These are phyloP conservation scores for Philopedon plagiatum DNA, from an alignment of 2,888 invertebrate genomes.

Conservation along the genomic window DNA sequence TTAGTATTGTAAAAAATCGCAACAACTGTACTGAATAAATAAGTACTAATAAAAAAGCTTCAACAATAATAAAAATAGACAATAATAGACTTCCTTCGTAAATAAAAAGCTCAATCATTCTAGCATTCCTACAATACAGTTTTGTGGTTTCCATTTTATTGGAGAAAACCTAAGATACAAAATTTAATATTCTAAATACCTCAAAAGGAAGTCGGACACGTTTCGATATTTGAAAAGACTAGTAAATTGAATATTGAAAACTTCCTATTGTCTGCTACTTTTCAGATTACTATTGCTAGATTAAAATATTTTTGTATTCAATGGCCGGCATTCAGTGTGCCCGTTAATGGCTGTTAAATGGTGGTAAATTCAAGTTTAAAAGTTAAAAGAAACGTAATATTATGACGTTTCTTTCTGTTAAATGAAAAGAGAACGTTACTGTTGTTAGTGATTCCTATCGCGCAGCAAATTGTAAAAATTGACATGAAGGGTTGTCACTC, in stretches of 20 bases:
- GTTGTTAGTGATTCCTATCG: too few relatives aligned
- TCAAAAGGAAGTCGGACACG: constrained; percentile 15
- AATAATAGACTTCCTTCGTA: background rate
- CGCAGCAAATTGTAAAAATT: too few relatives aligned
- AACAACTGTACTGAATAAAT: background rate
- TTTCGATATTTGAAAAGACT: background rate
- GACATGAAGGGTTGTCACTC: too few relatives aligned
- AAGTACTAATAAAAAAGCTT: background rate
- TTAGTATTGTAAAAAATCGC: too few relatives aligned
- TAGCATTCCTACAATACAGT: background rate
- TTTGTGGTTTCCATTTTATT: constrained; percentile 10
- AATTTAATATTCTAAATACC: constrained; percentile 17
- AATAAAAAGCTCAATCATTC: background rate
- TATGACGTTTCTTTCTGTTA: too few relatives aligned
- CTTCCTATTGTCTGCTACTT: background rate
- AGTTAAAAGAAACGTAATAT: background rate
- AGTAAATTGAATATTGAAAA: constrained; percentile 16
- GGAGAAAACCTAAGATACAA: background rate
- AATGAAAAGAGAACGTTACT: too few relatives aligned
- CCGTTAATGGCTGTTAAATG: constrained; percentile 1
- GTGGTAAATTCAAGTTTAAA: background rate
- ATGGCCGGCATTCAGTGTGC: background rate
- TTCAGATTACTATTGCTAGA: background rate
- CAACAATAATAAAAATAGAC: background rate
- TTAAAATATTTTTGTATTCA: constrained; percentile 13